phyloP scores from a whole-genome alignment of 2,113 vertebrate genomes.

The Ceyx cyanopectus region DNA sequence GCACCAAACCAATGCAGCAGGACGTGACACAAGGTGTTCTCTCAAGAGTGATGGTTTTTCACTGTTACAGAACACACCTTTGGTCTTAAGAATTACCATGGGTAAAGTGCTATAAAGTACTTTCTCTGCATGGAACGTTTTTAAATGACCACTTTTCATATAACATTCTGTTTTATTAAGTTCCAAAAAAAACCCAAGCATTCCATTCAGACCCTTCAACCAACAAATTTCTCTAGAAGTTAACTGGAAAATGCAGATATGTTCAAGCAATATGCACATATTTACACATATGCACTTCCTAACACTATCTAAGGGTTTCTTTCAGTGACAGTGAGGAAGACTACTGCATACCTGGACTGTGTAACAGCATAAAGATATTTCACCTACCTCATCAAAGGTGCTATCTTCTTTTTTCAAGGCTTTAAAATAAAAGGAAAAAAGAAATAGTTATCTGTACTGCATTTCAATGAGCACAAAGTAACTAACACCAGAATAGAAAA shows the following conservation, averaged over 20 bases:
- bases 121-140: not conserved
- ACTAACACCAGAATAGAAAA: not conserved
- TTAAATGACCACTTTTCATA: not conserved
- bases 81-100: not conserved
- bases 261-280: not conserved
- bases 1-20: not conserved
- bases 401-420: conserved; percentile 98
- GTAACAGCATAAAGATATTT: conserved; percentile 50
- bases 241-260: not conserved
- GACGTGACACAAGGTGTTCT: not conserved
- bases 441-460: conserved; percentile 60
- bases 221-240: not conserved
- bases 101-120: not conserved
- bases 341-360: not conserved
- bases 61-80: not conserved
- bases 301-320: not conserved
- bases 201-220: not conserved
- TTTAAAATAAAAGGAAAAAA: conserved; percentile 80
- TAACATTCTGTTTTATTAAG: not conserved
- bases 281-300: not conserved
- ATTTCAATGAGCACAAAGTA: conserved; percentile 37
- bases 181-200: not conserved
- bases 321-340: not conserved
- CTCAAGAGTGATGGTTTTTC: not conserved
- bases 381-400: conserved; percentile 92